Percentiles rank a stretch among this genome's conserved stretches.
These are phyloP conservation scores for Drosophila prostipennis DNA, from an alignment of 2,888 invertebrate species.

Conservation along the genomic window DNA sequence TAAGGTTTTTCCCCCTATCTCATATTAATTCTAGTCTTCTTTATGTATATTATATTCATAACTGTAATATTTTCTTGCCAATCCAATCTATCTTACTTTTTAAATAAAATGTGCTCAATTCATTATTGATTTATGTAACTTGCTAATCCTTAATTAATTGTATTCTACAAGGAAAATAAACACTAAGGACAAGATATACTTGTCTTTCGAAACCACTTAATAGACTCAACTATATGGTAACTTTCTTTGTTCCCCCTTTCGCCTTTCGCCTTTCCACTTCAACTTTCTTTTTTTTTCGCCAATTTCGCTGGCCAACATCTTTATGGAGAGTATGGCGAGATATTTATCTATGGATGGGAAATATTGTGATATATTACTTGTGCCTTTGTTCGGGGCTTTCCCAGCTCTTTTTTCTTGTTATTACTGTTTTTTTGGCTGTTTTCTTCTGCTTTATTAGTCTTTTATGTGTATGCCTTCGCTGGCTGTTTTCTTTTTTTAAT, in stretches of 20 bases:
- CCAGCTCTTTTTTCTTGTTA: slow-evolving; percentile 3
- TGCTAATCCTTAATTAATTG: not conserved
- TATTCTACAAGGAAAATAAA: not conserved
- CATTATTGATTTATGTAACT: not conserved
- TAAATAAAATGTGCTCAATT: not conserved
- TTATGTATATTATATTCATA: no score
- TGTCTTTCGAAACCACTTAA: not conserved
- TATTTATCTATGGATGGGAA: slow-evolving; percentile 22
- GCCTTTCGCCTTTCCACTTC: not conserved
- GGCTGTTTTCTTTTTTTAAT: slow-evolving; percentile 21
- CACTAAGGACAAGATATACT: not conserved
- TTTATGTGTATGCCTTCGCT: slow-evolving; percentile 24
- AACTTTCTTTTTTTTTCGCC: not conserved
- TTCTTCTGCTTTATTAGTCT: slow-evolving; percentile 4
- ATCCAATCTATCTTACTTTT: not conserved
- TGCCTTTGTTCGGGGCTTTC: slow-evolving; percentile 23
- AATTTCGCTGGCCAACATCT: slow-evolving; percentile 23
- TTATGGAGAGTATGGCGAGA: slow-evolving; percentile 26
- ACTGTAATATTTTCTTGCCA: no score
- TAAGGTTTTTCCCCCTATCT: no score
- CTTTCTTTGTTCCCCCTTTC: not conserved
- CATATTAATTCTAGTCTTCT: no score
- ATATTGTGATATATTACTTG: slow-evolving; percentile 34
- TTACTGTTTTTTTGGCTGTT: not conserved
- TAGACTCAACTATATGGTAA: not conserved